These are phyloP conservation scores for Tetrao urogallus DNA, from an alignment of 2,113 vertebrate species.

Conservation along the genomic window DNA sequence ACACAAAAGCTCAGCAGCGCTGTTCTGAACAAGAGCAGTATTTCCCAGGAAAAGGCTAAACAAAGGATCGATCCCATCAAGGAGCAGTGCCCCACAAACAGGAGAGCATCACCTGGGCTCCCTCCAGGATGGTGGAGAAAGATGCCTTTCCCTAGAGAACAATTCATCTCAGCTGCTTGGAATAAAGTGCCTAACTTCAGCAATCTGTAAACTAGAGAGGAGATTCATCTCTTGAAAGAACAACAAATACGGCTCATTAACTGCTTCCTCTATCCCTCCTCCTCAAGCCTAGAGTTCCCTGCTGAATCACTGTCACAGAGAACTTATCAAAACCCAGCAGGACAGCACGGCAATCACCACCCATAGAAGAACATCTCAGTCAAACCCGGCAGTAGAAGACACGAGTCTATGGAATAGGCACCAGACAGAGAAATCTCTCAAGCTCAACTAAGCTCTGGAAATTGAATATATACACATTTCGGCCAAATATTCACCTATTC, in stretches of 20 bases:
- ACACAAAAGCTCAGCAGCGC: neutral
- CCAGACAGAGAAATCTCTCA: neutral
- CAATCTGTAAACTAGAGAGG: neutral
- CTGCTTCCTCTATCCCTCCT: neutral
- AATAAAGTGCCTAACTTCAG: neutral
- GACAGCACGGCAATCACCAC: neutral
- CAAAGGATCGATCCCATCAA: neutral
- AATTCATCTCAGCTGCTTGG: neutral
- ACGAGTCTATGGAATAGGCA: neutral
- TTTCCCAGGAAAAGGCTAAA: neutral
- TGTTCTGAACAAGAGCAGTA: neutral
- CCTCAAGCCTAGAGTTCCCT: neutral
- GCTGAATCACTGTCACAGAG: neutral
- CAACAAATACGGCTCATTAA: neutral
- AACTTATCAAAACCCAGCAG: neutral
- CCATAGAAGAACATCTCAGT: neutral
- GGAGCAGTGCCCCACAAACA: neutral
- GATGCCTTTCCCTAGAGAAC: neutral
- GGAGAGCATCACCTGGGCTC: neutral
- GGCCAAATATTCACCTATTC: neutral
- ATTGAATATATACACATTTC: neutral
- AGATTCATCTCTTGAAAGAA: neutral
- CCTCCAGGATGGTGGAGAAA: neutral
- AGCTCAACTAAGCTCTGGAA: conserved; percentile 7
- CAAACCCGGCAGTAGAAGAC: neutral